Base-by-base conservation (phyloP, 2,888 invertebrate genomes). In the Ephialtes manifestator region DNA sequence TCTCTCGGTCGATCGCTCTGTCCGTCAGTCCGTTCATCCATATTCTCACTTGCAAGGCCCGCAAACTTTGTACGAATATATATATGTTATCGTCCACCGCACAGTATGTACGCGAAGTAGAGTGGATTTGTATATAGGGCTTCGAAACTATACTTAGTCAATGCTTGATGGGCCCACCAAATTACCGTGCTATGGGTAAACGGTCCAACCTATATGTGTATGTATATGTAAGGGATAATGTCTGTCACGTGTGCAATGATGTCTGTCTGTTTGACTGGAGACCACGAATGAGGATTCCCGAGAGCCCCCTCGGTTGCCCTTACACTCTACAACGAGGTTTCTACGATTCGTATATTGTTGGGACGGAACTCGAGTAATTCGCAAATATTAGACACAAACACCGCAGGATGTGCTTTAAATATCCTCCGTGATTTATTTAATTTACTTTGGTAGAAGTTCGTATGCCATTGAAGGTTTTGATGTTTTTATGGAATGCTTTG, bases 21-120 rank as follows among this genome's bases (percentile, higher is more conserved):
- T 84, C 77, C 79, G 76, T 80, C 78, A 55, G 71, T 79, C 75
- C 80, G 84, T 85, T 74, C 84, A 82, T 65, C 65, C 63, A 20
- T 58, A 70, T 85, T 65, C 58, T 70, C 67, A 43, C 70, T 60
- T 55, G 58, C 15, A 8, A 53, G 58, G 72, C 78, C 43, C 67
- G 43, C 80, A 48, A 53, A 81, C 80, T 76, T 84, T 72, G 79
- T 76, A 70, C 79, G 74, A 75, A 82, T 71, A 75, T 67, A 75
- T 67, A 71, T 39, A 43, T 53, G 46, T 53, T 74, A 70, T 18
- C 43, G 31, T 51, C n/a, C 35, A 43, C 24, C 58, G 46, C 5
- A 10, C 24, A 35, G 18, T 75, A 53, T 53, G 74, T 68, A 46
- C 51, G 15, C 4, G 20, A 31, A 31, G 53, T 60, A 55, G 76